Evolutionary conservation across 1,140 invertebrate species (phyloP), one percentile per base, ranked within the genome.

Genomic region (Zaprionus inermis): DNA sequence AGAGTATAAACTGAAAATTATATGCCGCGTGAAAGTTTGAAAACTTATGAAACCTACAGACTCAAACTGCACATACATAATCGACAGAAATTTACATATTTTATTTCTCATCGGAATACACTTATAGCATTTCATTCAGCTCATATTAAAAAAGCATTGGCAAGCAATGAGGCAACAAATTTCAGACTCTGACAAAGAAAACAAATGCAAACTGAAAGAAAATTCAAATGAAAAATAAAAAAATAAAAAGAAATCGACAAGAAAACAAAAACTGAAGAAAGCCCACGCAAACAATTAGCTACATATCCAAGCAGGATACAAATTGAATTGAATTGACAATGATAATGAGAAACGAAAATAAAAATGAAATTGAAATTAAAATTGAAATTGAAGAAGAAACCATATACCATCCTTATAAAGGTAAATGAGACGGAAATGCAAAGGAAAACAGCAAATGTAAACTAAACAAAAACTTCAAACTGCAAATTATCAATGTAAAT

Each of bases 401-500:
- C n/a, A 30, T 55, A 22, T 55, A 10, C 16, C 12, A 5, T 55
- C 36, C 5, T 38, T 38, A n/a, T 7, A n/a, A 38, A 38, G 14
- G 36, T 38, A 38, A 38, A 7, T 38, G 36, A 38, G n/a, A 5
- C 14, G 14, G 12, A 16, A 28, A 55, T 4, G 24, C 24, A 28
- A 18, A 18, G 7, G 22, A 64, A 28, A 28, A 28, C 34, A 38
- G 12, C 9, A 14, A 34, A 56, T 14, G 5, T 38, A 22, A 38
- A 65, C 18, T 20, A 6, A 44, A 30, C 28, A 14, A 32, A n/a
- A 56, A 22, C 10, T 30, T 65, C 30, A n/a, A 57, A 22, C 34
- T 16, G 69, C 28, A 60, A 38, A 58, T 60, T 76, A 68, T 86
- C 82, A 60, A 86, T 84, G 81, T 84, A 84, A 75, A 84, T 70